Base-by-base conservation (phyloP, 2,113 vertebrate species). In the Sardina pilchardus region DNA sequence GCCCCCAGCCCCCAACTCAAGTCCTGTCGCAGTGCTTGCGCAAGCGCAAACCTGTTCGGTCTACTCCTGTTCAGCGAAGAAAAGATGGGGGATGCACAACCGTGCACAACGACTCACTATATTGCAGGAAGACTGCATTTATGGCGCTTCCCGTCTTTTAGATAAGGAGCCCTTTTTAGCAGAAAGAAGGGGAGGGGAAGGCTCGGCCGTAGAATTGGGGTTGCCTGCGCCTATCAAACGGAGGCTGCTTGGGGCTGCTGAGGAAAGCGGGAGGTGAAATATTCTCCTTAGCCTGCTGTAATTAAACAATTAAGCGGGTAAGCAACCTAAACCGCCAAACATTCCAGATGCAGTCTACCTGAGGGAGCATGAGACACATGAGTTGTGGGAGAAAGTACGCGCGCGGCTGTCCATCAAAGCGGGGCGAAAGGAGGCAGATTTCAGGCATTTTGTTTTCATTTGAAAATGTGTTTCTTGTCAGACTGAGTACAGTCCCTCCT, bases 61-160 rank as follows among this genome's bases (percentile, higher is more conserved):
- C 90, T 86, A 81, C 42, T 81, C 83, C 85, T 48, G 59, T 75
- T 78, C 16, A 17, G 71, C 48, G 83, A 88, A 56, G 85, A 83
- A 81, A 85, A 47, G 85, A 90, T 80, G 83, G 84, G 85, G 88
- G 90, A 88, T 83, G 85, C 89, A 82, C 88, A 87, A 84, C 9
- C 83, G 88, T 83, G 85, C 89, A 82, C 88, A 87, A 83, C 9
- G 83, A 90, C 89, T 91, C 94, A 95, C 89, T 94, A 94, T 95
- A 92, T 93, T 88, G 94, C 94, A 95, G 93, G 93, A 94, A 94
- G 90, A 87, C 82, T 87, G 59, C 90, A 82, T 44, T 85, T 86
- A 75, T 45, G 39, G 71, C 89, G 53, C 48, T 81, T 88, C 59
- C 45, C 83, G 1, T 43, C 21, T 85, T 10, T 47, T 42, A 42